Evolutionary conservation across 2,113 vertebrate species (phyloP).

Genomic region (Alligator mississippiensis): DNA sequence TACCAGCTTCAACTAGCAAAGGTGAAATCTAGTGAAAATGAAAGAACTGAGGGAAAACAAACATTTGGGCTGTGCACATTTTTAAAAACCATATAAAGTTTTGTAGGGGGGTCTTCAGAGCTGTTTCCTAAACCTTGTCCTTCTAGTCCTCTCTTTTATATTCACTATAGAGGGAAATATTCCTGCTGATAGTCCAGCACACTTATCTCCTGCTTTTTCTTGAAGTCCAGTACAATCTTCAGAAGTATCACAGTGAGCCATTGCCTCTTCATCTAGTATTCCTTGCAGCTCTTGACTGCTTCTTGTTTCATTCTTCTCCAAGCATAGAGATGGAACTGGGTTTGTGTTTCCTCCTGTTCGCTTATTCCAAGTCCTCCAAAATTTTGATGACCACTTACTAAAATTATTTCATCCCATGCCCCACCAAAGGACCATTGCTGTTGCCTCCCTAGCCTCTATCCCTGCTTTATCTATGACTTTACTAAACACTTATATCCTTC

Average conservation of each 20-base stretch:
- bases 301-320: neutral
- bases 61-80: neutral
- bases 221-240: neutral
- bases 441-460: neutral
- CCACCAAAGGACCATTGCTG: neutral
- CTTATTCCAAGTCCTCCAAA: neutral
- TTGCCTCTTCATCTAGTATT: neutral
- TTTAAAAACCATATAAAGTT: too few species aligned
- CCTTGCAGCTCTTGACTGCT: neutral
- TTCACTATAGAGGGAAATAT: neutral
- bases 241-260: neutral
- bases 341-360: neutral
- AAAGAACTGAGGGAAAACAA: neutral
- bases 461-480: neutral
- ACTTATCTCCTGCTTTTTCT: neutral
- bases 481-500: neutral
- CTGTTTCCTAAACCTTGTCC: neutral
- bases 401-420: neutral
- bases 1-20: neutral
- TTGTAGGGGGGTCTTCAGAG: neutral
- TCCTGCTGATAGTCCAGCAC: neutral
- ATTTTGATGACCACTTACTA: neutral
- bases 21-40: neutral
- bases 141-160: neutral
- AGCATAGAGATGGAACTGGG: neutral